Percentiles rank a stretch among this genome's conserved stretches.
These are phyloP conservation scores for Esox masquinongy DNA, from an alignment of 2,797 vertebrate species.

Conservation along the genomic window DNA sequence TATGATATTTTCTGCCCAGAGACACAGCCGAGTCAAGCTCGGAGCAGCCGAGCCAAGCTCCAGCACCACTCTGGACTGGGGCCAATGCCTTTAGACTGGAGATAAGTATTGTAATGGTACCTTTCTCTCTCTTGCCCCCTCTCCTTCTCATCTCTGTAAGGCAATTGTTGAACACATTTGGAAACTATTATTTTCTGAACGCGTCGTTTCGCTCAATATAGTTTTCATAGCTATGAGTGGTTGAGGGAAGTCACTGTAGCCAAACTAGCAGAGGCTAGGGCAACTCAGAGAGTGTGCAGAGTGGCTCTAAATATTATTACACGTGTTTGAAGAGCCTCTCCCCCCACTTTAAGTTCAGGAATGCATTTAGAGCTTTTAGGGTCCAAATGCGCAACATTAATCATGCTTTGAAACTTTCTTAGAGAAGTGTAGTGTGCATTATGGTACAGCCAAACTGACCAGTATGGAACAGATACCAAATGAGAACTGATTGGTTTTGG, in stretches of 20 bases:
- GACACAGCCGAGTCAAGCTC: background rate
- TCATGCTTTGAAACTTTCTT: background rate
- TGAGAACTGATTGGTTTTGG: too few species aligned
- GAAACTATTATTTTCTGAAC: conserved; percentile 19
- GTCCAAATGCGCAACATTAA: conserved; percentile 15
- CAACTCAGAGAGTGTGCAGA: conserved; percentile 16
- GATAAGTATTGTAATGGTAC: conserved; percentile 17
- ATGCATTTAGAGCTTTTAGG: conserved; percentile 27
- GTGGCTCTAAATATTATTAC: conserved; percentile 1
- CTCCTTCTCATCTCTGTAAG: conserved; percentile 29
- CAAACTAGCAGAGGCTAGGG: conserved; percentile 9
- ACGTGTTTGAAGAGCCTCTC: conserved; percentile 16
- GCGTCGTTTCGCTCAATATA: conserved; percentile 22
- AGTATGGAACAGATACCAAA: too few species aligned
- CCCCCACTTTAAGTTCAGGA: conserved; percentile 13
- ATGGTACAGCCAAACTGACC: background rate
- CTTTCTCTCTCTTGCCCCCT: conserved; percentile 12
- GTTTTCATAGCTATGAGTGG: conserved; percentile 5
- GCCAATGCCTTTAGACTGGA: conserved; percentile 30
- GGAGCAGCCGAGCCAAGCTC: conserved; percentile 3
- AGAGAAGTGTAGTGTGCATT: background rate
- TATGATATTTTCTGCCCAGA: conserved; percentile 9
- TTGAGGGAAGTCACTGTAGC: conserved; percentile 7
- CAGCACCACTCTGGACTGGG: conserved; percentile 48
- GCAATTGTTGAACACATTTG: conserved; percentile 32